Base-by-base conservation (phyloP, 2,797 vertebrate species). In the Hipposideros larvatus region DNA sequence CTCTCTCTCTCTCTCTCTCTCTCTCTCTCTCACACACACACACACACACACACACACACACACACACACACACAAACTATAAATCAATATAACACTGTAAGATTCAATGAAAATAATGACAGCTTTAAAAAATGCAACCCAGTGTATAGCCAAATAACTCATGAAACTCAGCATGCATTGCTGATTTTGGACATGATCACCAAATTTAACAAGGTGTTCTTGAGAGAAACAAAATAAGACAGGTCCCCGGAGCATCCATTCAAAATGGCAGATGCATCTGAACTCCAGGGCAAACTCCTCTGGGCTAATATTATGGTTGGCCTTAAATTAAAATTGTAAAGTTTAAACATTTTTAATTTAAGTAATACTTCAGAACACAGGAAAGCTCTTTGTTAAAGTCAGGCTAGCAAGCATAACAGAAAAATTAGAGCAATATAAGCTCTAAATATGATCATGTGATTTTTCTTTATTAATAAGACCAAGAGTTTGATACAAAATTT, bases 161-260 rank as follows among this genome's bases (percentile, higher is more conserved):
- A 87, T 89, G 80, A 84, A 97, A 92, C 96, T 98, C 96, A 97
- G 77, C 83, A 93, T 21, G n/a, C n/a, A 95, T 43, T 43, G 2
- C 73, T 98, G 96, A 97, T 86, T 98, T 97, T 94, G 91, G 98
- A 97, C 93, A 97, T 85, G 85, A 93, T 96, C 86, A 90, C 95
- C 75, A 88, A 74, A 87, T 96, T 97, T 97, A 98, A 96, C 92
- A 98, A 98, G 96, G 96, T 96, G 87, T 96, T 97, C 87, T 83
- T 92, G 97, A 97, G 87, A 97, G 80, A 98, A 98, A 97, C 97
- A 96, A 93, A 98, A 96, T 85, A 98, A 94, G 16, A 7, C 91
- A 43, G 84, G 77, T 88, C 89, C 87, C 96, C 11, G 2, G 89
- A 96, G 92, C 73, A 93, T 95, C 88, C 92, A 95, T 48, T 82